Evolutionary conservation across 2,113 vertebrate genomes (phyloP).

Genomic region (Seriola dumerili): DNA sequence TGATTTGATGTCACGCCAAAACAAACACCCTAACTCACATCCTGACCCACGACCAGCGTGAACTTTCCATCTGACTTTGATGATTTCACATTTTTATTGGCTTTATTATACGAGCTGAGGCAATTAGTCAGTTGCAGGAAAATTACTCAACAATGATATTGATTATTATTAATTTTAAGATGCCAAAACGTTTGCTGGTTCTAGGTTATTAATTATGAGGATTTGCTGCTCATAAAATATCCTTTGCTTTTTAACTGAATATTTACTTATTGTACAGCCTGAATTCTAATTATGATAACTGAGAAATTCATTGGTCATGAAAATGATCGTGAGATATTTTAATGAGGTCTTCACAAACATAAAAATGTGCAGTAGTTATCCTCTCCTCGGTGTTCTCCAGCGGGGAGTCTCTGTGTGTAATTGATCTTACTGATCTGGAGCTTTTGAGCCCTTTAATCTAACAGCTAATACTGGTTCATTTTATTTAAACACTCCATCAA

Average conservation of each 20-base stretch:
- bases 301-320: not conserved
- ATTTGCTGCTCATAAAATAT: not conserved
- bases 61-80: not conserved
- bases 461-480: conserved; percentile 34
- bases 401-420: not conserved
- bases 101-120: not conserved
- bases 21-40: not conserved
- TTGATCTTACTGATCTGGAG: conserved; percentile 4
- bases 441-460: conserved; percentile 37
- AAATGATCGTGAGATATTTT: not conserved
- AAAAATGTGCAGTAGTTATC: not conserved
- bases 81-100: not conserved
- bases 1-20: not conserved
- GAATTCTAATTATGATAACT: not conserved
- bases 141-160: too few species aligned
- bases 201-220: not conserved
- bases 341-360: not conserved
- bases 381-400: not conserved
- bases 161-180: not conserved
- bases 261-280: not conserved
- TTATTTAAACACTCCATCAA: conserved; percentile 40
- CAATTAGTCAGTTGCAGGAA: too few species aligned
- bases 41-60: not conserved
- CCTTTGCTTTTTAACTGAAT: not conserved
- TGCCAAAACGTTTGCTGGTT: not conserved